Percentiles rank a stretch among this genome's conserved stretches.
phyloP scores from a whole-genome alignment of 2,888 invertebrate species.

The Andrena bicolor region DNA sequence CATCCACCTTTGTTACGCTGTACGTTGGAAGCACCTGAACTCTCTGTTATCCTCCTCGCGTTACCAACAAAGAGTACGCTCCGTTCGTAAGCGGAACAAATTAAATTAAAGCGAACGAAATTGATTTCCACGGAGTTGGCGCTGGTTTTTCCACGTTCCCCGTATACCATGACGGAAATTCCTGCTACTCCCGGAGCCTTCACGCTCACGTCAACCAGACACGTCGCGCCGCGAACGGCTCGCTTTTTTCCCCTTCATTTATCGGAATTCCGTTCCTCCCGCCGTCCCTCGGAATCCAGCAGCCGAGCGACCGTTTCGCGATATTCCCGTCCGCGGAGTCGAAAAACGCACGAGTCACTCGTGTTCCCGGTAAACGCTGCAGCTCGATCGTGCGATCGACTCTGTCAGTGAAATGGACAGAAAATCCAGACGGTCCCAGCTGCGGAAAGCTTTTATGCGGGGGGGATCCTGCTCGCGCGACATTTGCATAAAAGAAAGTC shows the following conservation, averaged over 20 bases:
- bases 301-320: not conserved
- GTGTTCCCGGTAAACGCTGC: not conserved
- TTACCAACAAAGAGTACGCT: slow-evolving; percentile 1
- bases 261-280: not conserved
- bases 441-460: slow-evolving; percentile 21
- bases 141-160: slow-evolving; percentile 22
- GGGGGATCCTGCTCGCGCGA: not conserved
- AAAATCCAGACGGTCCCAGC: not conserved
- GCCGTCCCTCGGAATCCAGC: not conserved
- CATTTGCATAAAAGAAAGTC: slow-evolving; percentile 52
- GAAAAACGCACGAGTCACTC: not conserved
- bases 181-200: not conserved
- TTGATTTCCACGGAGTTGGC: slow-evolving; percentile 5
- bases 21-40: not conserved
- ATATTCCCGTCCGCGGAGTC: not conserved
- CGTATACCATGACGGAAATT: slow-evolving; percentile 20
- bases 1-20: not conserved
- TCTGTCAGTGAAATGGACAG: not conserved
- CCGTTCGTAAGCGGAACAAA: not conserved
- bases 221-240: not conserved
- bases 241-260: not conserved
- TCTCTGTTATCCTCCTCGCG: slow-evolving; percentile 1
- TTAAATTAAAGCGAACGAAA: slow-evolving; percentile 23
- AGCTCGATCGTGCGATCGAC: not conserved
- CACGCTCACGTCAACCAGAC: not conserved